Evolutionary conservation across 2,113 vertebrate genomes (phyloP).

Genomic region (Microtus richardsoni): DNA sequence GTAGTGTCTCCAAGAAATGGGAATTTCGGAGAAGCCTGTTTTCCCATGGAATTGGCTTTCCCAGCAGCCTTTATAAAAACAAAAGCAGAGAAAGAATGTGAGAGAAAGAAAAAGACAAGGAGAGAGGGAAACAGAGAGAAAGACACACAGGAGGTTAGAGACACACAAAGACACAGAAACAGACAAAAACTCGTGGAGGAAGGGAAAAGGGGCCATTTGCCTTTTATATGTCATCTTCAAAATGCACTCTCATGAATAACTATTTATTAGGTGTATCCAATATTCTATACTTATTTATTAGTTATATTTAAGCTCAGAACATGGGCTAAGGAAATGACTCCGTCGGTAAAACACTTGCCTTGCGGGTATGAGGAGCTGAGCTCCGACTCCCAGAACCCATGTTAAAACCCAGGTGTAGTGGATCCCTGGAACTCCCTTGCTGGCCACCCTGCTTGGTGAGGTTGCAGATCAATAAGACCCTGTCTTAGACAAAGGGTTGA

Average conservation of each 20-base stretch:
- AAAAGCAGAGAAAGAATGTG: neutral
- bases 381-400: neutral
- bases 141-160: neutral
- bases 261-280: neutral
- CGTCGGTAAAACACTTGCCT: neutral
- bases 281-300: neutral
- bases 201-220: neutral
- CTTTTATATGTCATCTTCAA: neutral
- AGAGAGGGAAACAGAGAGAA: neutral
- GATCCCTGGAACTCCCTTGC: neutral
- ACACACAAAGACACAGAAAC: neutral
- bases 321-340: neutral
- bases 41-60: neutral
- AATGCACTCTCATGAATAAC: neutral
- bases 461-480: too few relatives aligned
- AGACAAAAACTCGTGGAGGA: neutral
- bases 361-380: neutral
- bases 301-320: neutral
- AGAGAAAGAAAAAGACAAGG: neutral
- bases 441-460: too few relatives aligned
- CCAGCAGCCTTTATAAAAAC: conserved; percentile 30
- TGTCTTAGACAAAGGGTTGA: neutral
- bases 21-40: neutral
- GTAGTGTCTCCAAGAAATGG: neutral
- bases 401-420: neutral